Evolutionary conservation across 2,888 invertebrate genomes (phyloP).

Genomic region (Melieria omissa): DNA sequence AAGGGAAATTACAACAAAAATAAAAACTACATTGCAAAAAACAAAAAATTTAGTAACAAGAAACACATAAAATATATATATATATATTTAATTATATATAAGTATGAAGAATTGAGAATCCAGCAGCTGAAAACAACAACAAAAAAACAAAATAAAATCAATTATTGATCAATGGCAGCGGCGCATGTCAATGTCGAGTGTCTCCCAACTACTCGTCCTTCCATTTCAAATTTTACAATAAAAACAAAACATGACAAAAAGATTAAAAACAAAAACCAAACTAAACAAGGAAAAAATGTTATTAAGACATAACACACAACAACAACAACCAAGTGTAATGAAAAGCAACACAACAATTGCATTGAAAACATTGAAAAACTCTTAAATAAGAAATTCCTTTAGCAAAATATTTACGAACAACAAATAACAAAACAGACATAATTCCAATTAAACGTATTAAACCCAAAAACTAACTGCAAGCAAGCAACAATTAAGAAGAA

Average conservation of each 20-base stretch:
- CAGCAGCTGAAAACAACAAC: neutral
- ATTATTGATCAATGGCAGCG: neutral
- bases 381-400: conserved; percentile 64
- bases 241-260: conserved; percentile 43
- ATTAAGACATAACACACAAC: neutral
- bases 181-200: conserved; percentile 10
- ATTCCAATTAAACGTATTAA: too few relatives aligned
- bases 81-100: neutral
- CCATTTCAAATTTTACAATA: conserved; percentile 42
- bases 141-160: neutral
- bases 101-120: too few relatives aligned
- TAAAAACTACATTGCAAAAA: conserved; percentile 26
- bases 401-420: conserved; percentile 62
- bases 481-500: conserved; percentile 30
- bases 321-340: too few relatives aligned
- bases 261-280: conserved; percentile 38
- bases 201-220: conserved; percentile 43
- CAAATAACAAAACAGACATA: neutral
- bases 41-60: conserved; percentile 16
- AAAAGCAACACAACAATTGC: too few relatives aligned
- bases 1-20: conserved; percentile 12
- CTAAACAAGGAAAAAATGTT: conserved; percentile 22
- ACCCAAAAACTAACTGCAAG: too few relatives aligned
- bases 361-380: conserved; percentile 50
- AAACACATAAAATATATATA: conserved; percentile 2